Conservation (phyloP, 2,113 vertebrate genomes). For the Callipepla squamata region DNA sequence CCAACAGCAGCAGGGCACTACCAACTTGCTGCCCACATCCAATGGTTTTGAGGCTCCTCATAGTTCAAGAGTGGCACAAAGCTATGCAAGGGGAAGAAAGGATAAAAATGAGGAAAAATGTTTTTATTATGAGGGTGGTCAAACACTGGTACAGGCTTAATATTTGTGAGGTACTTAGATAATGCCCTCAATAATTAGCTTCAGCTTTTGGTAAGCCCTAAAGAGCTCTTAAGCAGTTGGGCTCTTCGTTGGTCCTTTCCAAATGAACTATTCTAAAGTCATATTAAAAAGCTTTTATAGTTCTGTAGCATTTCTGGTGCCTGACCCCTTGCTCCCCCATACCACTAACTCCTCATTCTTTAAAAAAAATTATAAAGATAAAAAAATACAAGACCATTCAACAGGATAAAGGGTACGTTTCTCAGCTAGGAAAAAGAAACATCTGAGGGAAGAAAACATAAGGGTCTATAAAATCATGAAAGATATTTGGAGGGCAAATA, state of each 20-base stretch:
- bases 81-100: background rate
- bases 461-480: background rate
- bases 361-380: background rate
- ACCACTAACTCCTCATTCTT: background rate
- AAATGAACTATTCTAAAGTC: background rate
- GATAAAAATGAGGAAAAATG: background rate
- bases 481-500: background rate
- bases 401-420: background rate
- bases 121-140: too few species aligned
- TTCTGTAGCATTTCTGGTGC: background rate
- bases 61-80: background rate
- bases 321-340: background rate
- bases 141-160: background rate
- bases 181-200: background rate
- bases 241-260: background rate
- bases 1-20: background rate
- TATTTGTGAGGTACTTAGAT: background rate
- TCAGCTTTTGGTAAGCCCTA: background rate
- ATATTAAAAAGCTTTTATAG: background rate
- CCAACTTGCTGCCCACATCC: rapidly evolving
- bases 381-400: background rate
- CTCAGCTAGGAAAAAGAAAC: background rate
- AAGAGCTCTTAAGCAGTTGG: background rate
- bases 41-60: background rate
- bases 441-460: background rate